phyloP scores from a whole-genome alignment of 2,888 invertebrate genomes.

The Clepsis dumicolana region DNA sequence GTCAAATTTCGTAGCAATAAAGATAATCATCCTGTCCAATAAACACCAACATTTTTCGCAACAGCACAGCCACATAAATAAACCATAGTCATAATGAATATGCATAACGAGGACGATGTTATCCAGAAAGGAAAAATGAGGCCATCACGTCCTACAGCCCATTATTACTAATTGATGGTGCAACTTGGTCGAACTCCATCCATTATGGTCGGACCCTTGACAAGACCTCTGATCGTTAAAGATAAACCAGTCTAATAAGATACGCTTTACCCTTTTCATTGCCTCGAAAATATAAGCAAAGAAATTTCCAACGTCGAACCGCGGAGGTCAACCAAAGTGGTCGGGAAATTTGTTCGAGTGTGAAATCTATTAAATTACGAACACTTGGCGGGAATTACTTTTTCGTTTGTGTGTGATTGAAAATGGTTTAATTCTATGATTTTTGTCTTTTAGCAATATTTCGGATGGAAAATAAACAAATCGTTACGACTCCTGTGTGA shows the following conservation, averaged over 20 bases:
- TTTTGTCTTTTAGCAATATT: background rate
- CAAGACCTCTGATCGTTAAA: constrained; percentile 45
- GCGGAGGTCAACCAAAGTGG: background rate
- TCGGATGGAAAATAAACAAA: too few species aligned
- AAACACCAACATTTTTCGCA: background rate
- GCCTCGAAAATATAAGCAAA: constrained; percentile 15
- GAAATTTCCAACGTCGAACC: background rate
- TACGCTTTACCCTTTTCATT: constrained; percentile 33
- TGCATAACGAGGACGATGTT: constrained; percentile 33
- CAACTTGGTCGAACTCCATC: constrained; percentile 49
- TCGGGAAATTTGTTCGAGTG: constrained; percentile 3
- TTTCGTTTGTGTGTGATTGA: constrained; percentile 19
- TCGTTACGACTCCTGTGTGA: too few species aligned
- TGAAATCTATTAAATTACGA: constrained; percentile 42
- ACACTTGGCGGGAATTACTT: constrained; percentile 36
- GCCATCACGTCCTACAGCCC: constrained; percentile 43
- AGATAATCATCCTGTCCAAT: background rate
- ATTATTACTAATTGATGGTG: constrained; percentile 77
- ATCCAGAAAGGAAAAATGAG: constrained; percentile 43
- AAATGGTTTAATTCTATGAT: background rate
- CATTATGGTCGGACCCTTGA: constrained; percentile 37
- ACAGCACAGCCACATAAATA: background rate
- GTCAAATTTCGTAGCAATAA: too few species aligned
- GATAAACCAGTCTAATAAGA: constrained; percentile 42
- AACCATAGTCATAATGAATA: constrained; percentile 21